phyloP scores from a whole-genome alignment of 2,113 vertebrate species.

The Pardalotus punctatus region DNA sequence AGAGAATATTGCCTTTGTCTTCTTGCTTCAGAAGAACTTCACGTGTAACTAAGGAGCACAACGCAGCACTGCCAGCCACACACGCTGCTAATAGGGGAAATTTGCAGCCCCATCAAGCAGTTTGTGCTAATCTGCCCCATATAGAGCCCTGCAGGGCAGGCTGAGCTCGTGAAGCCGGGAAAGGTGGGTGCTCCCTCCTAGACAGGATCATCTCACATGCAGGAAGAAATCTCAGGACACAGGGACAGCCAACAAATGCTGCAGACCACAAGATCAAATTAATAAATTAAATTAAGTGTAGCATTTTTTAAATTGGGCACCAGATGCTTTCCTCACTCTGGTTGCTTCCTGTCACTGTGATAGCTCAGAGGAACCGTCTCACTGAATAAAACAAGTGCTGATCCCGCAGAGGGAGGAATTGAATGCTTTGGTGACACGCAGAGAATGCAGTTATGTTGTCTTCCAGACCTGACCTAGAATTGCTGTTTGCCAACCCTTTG shows the following conservation, averaged over 20 bases:
- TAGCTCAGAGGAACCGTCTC: not conserved
- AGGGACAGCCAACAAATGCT: not conserved
- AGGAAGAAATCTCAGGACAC: not conserved
- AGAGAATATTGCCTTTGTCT: constrained; percentile 26
- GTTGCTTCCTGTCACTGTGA: not conserved
- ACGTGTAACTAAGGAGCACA: constrained; percentile 6
- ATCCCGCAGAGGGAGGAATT: not conserved
- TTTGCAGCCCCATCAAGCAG: not conserved
- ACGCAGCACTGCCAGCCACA: not conserved
- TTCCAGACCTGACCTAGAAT: not conserved
- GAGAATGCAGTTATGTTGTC: not conserved
- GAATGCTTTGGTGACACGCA: not conserved
- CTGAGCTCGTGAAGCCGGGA: fast-evolving
- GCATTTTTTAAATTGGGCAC: not conserved
- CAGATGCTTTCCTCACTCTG: constrained; percentile 7
- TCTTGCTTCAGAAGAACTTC: constrained; percentile 27
- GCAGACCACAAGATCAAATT: not conserved
- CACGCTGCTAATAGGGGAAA: not conserved
- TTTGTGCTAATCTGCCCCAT: not conserved
- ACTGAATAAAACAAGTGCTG: not conserved
- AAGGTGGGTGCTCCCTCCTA: not conserved
- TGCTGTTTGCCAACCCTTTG: not conserved
- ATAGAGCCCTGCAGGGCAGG: not conserved
- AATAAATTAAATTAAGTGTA: not conserved
- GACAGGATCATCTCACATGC: not conserved